Percentiles rank a stretch among this genome's conserved stretches.
phyloP scores from a whole-genome alignment of 1,140 invertebrate genomes.

The Nymphalis io region DNA sequence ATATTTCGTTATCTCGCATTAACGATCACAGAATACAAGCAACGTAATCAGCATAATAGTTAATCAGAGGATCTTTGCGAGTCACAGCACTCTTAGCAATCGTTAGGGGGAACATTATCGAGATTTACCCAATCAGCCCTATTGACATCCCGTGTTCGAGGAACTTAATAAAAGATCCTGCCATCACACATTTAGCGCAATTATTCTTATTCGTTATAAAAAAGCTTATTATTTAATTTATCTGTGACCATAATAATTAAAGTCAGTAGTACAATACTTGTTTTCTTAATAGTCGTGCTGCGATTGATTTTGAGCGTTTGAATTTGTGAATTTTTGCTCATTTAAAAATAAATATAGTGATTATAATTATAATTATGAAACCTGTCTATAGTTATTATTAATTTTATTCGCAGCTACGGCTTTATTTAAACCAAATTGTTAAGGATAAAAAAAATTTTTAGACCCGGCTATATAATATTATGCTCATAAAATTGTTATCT shows the following conservation, averaged over 20 bases:
- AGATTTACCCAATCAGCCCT: constrained; percentile 67
- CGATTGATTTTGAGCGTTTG: too few relatives aligned
- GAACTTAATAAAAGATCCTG: constrained; percentile 15
- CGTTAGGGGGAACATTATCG: constrained; percentile 56
- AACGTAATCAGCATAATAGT: constrained; percentile 49
- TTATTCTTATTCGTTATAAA: constrained; percentile 2
- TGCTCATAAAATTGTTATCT: too few relatives aligned
- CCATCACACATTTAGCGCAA: neutral
- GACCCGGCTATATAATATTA: too few relatives aligned
- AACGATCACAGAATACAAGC: constrained; percentile 45
- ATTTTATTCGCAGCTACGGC: too few relatives aligned
- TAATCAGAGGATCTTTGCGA: constrained; percentile 47
- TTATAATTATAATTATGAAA: too few relatives aligned
- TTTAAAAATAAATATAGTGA: too few relatives aligned
- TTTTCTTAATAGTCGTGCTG: too few relatives aligned
- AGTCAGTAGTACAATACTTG: too few relatives aligned
- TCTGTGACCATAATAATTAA: neutral
- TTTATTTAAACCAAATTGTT: too few relatives aligned
- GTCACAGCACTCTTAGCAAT: constrained; percentile 14
- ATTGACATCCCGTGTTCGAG: constrained; percentile 41
- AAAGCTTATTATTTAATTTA: neutral
- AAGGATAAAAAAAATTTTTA: too few relatives aligned
- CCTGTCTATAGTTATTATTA: too few relatives aligned
- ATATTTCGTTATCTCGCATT: constrained; percentile 22
- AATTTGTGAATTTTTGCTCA: too few relatives aligned